These are phyloP conservation scores for Gorsachius goisagi DNA, from an alignment of 2,113 vertebrate species.

Conservation along the genomic window DNA sequence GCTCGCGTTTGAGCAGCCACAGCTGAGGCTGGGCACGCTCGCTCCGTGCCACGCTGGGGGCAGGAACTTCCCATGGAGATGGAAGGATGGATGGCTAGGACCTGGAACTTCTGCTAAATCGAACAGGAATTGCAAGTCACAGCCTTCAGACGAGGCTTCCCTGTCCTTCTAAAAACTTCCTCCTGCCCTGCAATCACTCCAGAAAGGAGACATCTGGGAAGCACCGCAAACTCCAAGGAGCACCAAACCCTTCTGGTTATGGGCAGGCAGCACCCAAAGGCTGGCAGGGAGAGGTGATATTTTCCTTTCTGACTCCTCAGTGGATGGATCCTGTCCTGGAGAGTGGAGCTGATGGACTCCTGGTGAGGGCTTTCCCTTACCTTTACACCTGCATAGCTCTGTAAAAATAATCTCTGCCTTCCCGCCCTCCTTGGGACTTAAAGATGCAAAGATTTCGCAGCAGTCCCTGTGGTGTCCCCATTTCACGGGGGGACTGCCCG, in stretches of 20 bases:
- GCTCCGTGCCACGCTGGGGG: rapidly evolving
- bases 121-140: not conserved
- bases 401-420: not conserved
- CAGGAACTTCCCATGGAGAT: not conserved
- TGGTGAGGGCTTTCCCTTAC: not conserved
- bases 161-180: not conserved
- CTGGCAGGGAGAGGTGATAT: not conserved
- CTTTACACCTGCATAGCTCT: not conserved
- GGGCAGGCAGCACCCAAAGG: not conserved
- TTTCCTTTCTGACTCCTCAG: not conserved
- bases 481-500: not conserved
- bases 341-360: not conserved
- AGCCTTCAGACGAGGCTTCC: not conserved
- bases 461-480: not conserved
- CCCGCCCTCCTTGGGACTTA: not conserved
- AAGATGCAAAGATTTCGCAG: not conserved
- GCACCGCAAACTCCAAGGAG: not conserved
- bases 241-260: not conserved
- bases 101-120: not conserved
- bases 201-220: not conserved
- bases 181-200: rapidly evolving
- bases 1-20: not conserved
- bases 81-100: not conserved
- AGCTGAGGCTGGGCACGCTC: not conserved
- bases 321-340: not conserved